Evolutionary conservation across 2,888 invertebrate genomes (phyloP).

Genomic region (Yponomeuta cagnagella): DNA sequence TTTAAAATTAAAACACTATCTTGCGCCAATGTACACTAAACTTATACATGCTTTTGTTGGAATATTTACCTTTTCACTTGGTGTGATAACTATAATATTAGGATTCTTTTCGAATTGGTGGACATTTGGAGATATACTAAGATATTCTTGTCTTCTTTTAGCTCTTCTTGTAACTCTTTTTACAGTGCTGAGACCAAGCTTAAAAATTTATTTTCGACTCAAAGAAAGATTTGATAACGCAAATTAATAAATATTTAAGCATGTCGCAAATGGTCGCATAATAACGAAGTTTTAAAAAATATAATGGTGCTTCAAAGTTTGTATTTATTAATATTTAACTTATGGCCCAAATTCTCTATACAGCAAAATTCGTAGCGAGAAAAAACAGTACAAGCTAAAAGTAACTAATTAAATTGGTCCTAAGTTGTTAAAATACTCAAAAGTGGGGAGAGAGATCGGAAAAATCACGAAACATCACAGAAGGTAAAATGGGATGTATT

Average conservation of each 20-base stretch:
- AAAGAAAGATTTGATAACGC: conserved; percentile 59
- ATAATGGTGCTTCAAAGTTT: too few relatives aligned
- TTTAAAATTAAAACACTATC: conserved; percentile 57
- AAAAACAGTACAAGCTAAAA: too few relatives aligned
- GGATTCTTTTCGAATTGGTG: conserved; percentile 62
- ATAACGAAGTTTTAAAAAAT: too few relatives aligned
- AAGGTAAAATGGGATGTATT: too few relatives aligned
- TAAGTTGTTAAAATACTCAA: too few relatives aligned
- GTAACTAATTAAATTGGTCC: too few relatives aligned
- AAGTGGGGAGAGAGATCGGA: too few relatives aligned
- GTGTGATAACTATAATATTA: conserved; percentile 55
- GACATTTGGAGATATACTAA: conserved; percentile 51
- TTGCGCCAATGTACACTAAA: conserved; percentile 67
- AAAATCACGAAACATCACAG: too few relatives aligned
- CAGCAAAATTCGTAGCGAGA: too few relatives aligned
- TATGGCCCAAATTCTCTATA: too few relatives aligned
- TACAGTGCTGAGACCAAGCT: conserved; percentile 57
- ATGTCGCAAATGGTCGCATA: background rate
- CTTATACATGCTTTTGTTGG: conserved; percentile 60
- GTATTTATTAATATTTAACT: too few relatives aligned
- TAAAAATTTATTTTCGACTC: conserved; percentile 65
- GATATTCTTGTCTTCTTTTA: conserved; percentile 47
- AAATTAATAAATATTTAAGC: conserved; percentile 34
- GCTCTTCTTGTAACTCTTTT: conserved; percentile 52
- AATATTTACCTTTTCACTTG: conserved; percentile 55